phyloP scores from a whole-genome alignment of 2,888 invertebrate species.

The Orthosia incerta region DNA sequence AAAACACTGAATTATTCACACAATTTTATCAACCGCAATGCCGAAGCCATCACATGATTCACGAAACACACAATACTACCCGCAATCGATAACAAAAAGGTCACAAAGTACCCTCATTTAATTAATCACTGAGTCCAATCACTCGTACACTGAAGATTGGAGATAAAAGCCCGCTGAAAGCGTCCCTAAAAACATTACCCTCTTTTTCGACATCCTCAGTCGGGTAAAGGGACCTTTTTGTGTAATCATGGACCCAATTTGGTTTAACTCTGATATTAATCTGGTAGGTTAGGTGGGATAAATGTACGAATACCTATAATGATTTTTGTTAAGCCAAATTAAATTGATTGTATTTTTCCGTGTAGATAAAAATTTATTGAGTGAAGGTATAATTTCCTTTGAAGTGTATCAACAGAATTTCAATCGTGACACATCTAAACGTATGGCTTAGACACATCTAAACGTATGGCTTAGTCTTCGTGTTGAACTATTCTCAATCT shows the following conservation, averaged over 20 bases:
- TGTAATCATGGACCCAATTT: slow-evolving; percentile 40
- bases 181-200: slow-evolving; percentile 31
- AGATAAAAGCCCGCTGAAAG: slow-evolving; percentile 45
- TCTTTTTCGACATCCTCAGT: neutral
- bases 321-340: neutral
- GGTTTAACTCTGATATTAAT: slow-evolving; percentile 43
- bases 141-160: slow-evolving; percentile 33
- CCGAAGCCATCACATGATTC: slow-evolving; percentile 28
- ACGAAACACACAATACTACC: slow-evolving; percentile 12
- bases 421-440: neutral
- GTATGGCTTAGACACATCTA: no score
- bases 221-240: slow-evolving; percentile 22
- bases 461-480: no score
- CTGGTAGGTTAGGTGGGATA: neutral
- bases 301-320: neutral
- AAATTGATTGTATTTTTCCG: no score
- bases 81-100: slow-evolving; percentile 39
- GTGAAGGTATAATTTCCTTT: no score
- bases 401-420: neutral
- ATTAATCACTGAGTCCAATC: slow-evolving; percentile 45
- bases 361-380: no score
- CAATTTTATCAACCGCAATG: slow-evolving; percentile 7
- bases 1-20: slow-evolving; percentile 27
- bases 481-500: no score
- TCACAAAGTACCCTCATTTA: slow-evolving; percentile 49